Base-by-base conservation (phyloP, 2,888 invertebrate species). In the Rhagonycha fulva region DNA sequence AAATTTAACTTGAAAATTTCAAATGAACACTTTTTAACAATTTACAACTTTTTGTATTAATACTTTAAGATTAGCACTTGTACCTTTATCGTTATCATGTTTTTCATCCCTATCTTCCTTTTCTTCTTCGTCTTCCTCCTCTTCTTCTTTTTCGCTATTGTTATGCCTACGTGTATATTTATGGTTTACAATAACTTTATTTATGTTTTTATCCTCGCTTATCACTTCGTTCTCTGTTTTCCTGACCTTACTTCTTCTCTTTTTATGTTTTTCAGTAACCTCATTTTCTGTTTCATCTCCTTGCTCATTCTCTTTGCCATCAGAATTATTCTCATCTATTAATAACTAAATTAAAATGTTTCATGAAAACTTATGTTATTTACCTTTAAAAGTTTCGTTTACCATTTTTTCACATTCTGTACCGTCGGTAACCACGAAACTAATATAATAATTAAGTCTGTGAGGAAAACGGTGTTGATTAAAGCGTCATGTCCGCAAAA, bases 361-460 rank as follows among this genome's bases (percentile, higher is more conserved):
- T 0, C 4, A 4, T 19, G 4, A 26, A 28, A 68, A 68, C 1
- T 10, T 32, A 28, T 24, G 26, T 24, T 23, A 11, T 47, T 72
- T 72, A 30, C 71, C 71, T 66, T 66, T 24, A 10, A 23, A 30
- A 14, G 47, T 66, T 71, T 30, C 66, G 14, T 63, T 72, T n/a
- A 47, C 67, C 71, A 72, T 72, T 3, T 32, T 12, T 9, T n/a
- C 47, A n/a, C 47, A 47, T 47, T n/a, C n/a, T n/a, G 47, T 1
- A n/a, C n/a, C 32, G 12, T 32, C 32, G 4, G 32, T 12, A 1
- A 4, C 5, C 12, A 12, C 12, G 47, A n/a, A 47, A 47, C 47
- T n/a, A 5, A 4, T n/a, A 9, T n/a, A 19, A 19, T 19, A 19
- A 19, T 19, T 19, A n/a, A n/a, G 47, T 47, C 47, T 47, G 5